Base-by-base conservation (phyloP, 2,797 vertebrate species). In the Ataeniobius toweri region DNA sequence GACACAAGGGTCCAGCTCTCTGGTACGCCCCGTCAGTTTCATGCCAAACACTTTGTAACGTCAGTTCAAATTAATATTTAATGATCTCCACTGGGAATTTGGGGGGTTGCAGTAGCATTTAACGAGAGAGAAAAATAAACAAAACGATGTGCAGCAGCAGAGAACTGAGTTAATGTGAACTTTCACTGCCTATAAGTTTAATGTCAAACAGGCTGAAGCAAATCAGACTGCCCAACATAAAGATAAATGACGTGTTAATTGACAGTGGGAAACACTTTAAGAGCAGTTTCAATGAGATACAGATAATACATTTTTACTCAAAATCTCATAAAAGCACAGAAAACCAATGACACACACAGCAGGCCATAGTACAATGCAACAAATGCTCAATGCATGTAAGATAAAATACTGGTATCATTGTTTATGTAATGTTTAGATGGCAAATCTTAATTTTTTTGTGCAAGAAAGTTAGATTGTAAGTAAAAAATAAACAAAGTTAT, bases 1-100 rank as follows among this genome's bases (percentile, higher is more conserved):
- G 73, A 74, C 0, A 28, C 56, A 74, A 71, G 70, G 80, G 73
- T 81, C 74, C 31, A 44, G 50, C 71, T 78, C 73, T 58, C 44
- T 77, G 67, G 6, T 61, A 46, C 24, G 20, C 24, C 67, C 77
- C 71, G 6, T 78, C 26, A 71, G 71, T 50, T 67, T 78, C 68
- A 80, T n/a, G 82, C 89, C 85, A 89, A 92, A 88, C 80, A 72
- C 68, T 76, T 63, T 36, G 71, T 80, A 77, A 83, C 84, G 76
- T 84, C 76, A 86, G 70, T 68, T 80, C 6, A 74, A 80, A 80
- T 82, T 51, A 79, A 88, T 77, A 28, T 59, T 63, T 87, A 83
- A 89, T 80, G 67, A 87, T 71, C 69, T 80, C 83, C 58, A 6
- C 18, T 1, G 76, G 80, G 84, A 80, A 55, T 78, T 36, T 55